Evolutionary conservation across 2,797 vertebrate genomes (phyloP).

Genomic region (Miichthys miiuy): DNA sequence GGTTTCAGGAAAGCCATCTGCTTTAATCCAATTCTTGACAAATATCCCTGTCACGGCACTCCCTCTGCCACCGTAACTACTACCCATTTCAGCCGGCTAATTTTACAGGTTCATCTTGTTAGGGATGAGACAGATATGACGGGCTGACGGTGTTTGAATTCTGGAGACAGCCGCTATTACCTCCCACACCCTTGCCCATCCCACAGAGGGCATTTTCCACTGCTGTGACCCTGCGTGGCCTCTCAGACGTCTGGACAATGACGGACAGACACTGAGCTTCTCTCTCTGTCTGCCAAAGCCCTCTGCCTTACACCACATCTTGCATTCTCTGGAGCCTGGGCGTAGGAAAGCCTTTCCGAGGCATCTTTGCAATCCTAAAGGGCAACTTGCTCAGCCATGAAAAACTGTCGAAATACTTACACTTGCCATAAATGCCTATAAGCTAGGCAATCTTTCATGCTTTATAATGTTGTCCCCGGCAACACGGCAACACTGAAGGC

Average conservation of each 20-base stretch:
- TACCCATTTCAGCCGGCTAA: constrained; percentile 65
- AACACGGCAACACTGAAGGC: constrained; percentile 67
- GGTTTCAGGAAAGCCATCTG: constrained; percentile 77
- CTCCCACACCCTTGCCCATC: constrained; percentile 65
- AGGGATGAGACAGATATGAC: constrained; percentile 58
- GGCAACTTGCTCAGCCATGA: constrained; percentile 78
- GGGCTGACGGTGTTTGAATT: constrained; percentile 64
- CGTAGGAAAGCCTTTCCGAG: constrained; percentile 58
- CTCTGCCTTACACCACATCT: constrained; percentile 46
- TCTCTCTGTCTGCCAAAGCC: constrained; percentile 63
- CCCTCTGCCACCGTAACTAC: constrained; percentile 65
- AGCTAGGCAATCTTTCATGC: constrained; percentile 80
- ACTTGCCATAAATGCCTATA: constrained; percentile 82
- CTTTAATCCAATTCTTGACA: constrained; percentile 80
- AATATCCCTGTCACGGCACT: constrained; percentile 71
- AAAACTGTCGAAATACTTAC: constrained; percentile 83
- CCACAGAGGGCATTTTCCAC: constrained; percentile 66
- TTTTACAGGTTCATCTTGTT: constrained; percentile 78
- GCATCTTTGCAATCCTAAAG: constrained; percentile 79
- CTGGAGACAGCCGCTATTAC: constrained; percentile 54
- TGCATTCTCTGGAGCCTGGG: constrained; percentile 67
- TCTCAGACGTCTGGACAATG: constrained; percentile 54
- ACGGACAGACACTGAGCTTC: constrained; percentile 62
- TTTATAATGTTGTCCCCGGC: constrained; percentile 76
- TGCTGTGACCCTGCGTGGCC: constrained; percentile 43